A percentile compares a stretch with the other conserved stretches of the same genome.
Evolutionary conservation across 2,797 vertebrate species (phyloP).

Genomic region (Megaceryle alcyon): DNA sequence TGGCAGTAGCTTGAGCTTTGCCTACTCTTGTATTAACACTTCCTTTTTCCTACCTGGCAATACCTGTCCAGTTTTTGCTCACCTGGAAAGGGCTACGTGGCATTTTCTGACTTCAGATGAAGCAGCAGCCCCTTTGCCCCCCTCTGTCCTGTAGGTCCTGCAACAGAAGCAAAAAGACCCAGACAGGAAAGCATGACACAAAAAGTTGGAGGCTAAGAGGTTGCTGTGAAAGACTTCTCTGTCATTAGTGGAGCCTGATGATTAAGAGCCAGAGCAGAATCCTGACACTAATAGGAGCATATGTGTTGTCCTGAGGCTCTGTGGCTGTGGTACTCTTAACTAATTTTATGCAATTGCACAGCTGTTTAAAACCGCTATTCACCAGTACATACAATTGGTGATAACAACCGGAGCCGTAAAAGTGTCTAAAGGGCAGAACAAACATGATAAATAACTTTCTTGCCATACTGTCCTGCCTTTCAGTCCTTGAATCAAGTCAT

Average conservation of each 20-base stretch:
- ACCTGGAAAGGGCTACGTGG: background rate
- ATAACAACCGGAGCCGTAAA: background rate
- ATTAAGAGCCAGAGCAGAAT: constrained; percentile 24
- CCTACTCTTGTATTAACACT: background rate
- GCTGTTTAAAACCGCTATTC: constrained; percentile 51
- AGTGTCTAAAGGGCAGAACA: background rate
- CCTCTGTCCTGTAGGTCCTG: background rate
- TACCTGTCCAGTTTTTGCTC: background rate
- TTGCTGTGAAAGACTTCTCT: background rate
- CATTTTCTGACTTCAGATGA: background rate
- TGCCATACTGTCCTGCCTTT: background rate
- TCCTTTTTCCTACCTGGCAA: background rate
- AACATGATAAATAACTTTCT: constrained; percentile 15
- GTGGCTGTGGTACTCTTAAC: background rate
- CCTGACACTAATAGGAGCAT: background rate
- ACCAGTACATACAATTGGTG: background rate
- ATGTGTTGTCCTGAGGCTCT: constrained; percentile 28
- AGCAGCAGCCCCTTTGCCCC: background rate
- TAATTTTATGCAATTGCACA: constrained; percentile 18
- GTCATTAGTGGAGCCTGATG: background rate
- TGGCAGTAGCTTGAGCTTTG: background rate
- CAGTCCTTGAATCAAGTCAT: background rate
- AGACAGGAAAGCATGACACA: background rate
- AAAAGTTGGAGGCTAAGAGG: background rate
- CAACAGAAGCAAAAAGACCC: background rate